Evolutionary conservation across 2,888 invertebrate genomes (phyloP).

Genomic region (Aspidiotus rigidus): DNA sequence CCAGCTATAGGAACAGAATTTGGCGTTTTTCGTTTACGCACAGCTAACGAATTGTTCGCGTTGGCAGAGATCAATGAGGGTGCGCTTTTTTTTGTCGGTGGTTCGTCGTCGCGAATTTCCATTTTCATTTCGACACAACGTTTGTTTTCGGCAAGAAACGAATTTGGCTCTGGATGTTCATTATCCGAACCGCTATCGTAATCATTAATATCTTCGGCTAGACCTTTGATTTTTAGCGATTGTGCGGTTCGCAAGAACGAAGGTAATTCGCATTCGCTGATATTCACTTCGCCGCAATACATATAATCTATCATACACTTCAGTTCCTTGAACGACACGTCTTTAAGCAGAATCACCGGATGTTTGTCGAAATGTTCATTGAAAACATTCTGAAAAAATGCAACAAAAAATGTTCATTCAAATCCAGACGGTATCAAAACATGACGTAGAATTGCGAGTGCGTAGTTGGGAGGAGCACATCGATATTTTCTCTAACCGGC

Average conservation of each 20-base stretch:
- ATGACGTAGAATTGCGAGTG: not conserved
- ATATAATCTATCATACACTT: conserved; percentile 90
- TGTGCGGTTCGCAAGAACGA: conserved; percentile 51
- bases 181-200: conserved; percentile 24
- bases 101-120: conserved; percentile 30
- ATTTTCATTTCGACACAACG: conserved; percentile 26
- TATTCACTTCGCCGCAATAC: conserved; percentile 87
- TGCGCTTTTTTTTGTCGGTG: conserved; percentile 15
- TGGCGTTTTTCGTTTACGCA: conserved; percentile 26
- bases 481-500: too few species aligned
- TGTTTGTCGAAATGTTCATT: conserved; percentile 84
- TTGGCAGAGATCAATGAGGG: conserved; percentile 19
- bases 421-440: not conserved
- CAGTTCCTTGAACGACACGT: conserved; percentile 81
- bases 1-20: conserved; percentile 7
- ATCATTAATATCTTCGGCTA: conserved; percentile 29
- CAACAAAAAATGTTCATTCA: not conserved
- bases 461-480: not conserved
- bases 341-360: conserved; percentile 82
- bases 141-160: conserved; percentile 13
- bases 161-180: conserved; percentile 17
- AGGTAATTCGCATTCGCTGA: conserved; percentile 82
- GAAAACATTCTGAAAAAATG: conserved; percentile 60
- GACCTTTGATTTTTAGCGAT: conserved; percentile 30
- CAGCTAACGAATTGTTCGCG: conserved; percentile 15